Percentiles rank a stretch among this genome's conserved stretches.
Conservation (phyloP, 2,113 vertebrate species). For the Microcebus lehilahytsara region DNA sequence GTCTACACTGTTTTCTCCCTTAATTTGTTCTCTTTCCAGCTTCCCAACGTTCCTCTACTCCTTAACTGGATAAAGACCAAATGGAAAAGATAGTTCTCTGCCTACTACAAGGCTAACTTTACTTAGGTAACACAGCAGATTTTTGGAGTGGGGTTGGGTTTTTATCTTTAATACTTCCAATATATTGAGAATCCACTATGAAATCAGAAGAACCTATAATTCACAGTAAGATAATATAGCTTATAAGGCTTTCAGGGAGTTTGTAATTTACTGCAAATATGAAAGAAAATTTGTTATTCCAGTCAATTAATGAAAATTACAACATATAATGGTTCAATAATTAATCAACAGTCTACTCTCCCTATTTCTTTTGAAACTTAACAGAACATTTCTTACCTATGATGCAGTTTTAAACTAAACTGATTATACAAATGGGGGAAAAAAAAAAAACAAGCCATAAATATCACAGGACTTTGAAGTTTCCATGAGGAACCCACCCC, state of each 20-base stretch:
- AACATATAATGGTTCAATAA: not conserved
- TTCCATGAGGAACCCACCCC: not conserved
- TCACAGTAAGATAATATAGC: not conserved
- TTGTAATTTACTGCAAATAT: slow-evolving; percentile 25
- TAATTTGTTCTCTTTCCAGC: not conserved
- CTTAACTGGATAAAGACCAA: not conserved
- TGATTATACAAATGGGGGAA: not conserved
- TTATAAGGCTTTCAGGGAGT: not conserved
- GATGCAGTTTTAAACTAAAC: not conserved
- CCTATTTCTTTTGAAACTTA: not conserved
- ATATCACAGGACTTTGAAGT: not conserved
- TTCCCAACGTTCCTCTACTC: not conserved
- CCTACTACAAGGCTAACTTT: not conserved
- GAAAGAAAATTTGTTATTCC: not conserved
- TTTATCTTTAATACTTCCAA: not conserved
- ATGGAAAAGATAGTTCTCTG: not conserved
- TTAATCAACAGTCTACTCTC: not conserved
- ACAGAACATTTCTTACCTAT: not conserved
- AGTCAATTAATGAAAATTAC: not conserved
- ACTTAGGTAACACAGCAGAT: not conserved
- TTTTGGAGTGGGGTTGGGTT: not conserved
- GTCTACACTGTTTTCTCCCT: not conserved
- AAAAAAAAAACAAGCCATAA: not conserved
- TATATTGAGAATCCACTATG: slow-evolving; percentile 11
- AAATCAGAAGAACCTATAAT: not conserved